A percentile compares a stretch with the other conserved stretches of the same genome.
Evolutionary conservation across 2,113 vertebrate species (phyloP).

Genomic region (Oxyura jamaicensis): DNA sequence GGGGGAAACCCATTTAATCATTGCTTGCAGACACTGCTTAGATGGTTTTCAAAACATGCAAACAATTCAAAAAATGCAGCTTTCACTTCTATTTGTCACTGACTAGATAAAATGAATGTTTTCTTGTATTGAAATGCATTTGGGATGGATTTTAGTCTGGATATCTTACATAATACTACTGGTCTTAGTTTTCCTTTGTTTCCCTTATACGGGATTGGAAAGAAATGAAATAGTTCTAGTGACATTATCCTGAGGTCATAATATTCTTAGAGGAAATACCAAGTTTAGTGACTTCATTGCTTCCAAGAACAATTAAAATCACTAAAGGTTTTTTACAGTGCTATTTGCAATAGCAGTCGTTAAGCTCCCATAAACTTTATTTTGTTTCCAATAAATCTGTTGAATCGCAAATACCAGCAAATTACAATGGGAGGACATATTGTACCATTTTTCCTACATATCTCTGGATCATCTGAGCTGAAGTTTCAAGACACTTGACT

Average conservation of each 20-base stretch:
- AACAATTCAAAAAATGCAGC: not conserved
- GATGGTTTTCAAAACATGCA: not conserved
- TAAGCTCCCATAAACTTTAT: not conserved
- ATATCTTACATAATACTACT: not conserved
- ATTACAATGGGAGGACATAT: not conserved
- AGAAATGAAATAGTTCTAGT: not conserved
- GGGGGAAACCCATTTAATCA: not conserved
- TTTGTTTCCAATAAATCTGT: not conserved
- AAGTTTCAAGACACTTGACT: not conserved
- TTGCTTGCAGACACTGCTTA: not conserved
- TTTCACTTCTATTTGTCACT: not conserved
- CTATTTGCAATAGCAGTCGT: not conserved
- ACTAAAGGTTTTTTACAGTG: not conserved
- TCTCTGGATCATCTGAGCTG: not conserved
- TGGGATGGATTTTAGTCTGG: not conserved
- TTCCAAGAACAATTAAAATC: not conserved
- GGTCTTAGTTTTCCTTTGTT: not conserved
- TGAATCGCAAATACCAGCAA: not conserved
- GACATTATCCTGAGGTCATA: not conserved
- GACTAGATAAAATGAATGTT: not conserved
- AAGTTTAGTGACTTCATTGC: not conserved
- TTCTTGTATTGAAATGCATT: not conserved
- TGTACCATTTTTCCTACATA: not conserved
- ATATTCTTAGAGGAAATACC: not conserved
- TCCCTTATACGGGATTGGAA: conserved; percentile 5